Percentiles rank a stretch among this genome's conserved stretches.
Conservation (phyloP, 2,113 vertebrate species). For the Elaphurus davidianus region DNA sequence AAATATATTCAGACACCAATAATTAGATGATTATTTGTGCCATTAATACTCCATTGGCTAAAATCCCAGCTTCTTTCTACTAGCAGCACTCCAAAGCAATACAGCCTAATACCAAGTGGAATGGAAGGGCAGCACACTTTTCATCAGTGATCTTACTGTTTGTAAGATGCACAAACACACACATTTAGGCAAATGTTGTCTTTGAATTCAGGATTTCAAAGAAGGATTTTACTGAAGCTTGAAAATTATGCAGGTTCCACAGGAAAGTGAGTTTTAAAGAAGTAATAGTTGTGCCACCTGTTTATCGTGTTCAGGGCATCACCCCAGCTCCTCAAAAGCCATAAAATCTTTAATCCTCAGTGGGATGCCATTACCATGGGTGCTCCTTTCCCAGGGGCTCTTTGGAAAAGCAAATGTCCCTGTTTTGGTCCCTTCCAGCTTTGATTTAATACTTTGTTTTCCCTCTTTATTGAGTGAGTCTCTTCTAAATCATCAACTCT, state of each 20-base stretch:
- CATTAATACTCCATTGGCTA: neutral
- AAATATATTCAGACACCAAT: neutral
- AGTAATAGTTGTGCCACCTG: neutral
- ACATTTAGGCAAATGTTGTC: neutral
- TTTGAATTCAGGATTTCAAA: neutral
- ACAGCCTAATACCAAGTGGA: neutral
- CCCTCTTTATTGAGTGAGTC: neutral
- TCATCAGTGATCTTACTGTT: neutral
- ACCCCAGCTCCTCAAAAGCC: neutral
- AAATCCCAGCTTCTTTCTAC: neutral
- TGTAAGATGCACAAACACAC: neutral
- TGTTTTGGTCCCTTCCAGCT: neutral
- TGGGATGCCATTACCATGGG: neutral
- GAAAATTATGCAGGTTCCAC: neutral
- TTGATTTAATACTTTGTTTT: neutral
- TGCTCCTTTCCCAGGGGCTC: neutral
- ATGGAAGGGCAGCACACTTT: rapidly evolving
- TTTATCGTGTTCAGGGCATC: rapidly evolving
- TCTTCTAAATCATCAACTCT: neutral
- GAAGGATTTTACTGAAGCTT: neutral
- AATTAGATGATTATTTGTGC: neutral
- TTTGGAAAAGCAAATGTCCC: neutral
- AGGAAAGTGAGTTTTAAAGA: neutral
- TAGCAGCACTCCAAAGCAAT: neutral
- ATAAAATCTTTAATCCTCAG: neutral